phyloP scores from a whole-genome alignment of 1,140 invertebrate species.

The Papilio polyxenes region DNA sequence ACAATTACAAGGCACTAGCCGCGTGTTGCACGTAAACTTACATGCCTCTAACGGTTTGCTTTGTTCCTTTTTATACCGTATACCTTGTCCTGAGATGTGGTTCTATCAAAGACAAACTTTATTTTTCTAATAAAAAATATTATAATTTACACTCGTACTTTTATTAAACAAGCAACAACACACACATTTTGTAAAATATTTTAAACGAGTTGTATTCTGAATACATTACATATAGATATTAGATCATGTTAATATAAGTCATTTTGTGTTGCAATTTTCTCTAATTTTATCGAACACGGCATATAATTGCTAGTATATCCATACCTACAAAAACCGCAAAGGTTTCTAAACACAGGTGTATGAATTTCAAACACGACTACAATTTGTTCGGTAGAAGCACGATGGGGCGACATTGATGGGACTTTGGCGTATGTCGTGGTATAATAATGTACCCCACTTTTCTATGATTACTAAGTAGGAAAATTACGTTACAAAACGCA shows the following conservation, averaged over 20 bases:
- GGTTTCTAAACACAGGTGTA: conserved; percentile 20
- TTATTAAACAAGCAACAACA: not conserved
- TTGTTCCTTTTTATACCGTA: conserved; percentile 34
- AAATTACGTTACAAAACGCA: conserved; percentile 28
- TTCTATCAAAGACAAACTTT: not conserved
- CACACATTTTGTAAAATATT: too few species aligned
- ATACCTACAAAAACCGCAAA: conserved; percentile 15
- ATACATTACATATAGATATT: too few species aligned
- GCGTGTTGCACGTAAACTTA: conserved; percentile 60
- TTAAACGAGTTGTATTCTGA: too few species aligned
- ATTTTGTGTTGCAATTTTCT: not conserved
- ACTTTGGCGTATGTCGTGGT: conserved; percentile 14
- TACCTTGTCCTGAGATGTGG: not conserved
- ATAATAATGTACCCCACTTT: conserved; percentile 35
- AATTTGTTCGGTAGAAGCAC: conserved; percentile 22
- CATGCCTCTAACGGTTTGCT: conserved; percentile 43
- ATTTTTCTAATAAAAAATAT: not conserved
- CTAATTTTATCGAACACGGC: not conserved
- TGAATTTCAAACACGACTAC: conserved; percentile 30
- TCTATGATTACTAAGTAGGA: conserved; percentile 36
- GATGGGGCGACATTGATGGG: conserved; percentile 31
- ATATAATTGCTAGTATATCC: not conserved
- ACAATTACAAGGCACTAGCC: conserved; percentile 61
- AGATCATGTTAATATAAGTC: too few species aligned
- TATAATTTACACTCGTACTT: not conserved